Evolutionary conservation across 2,888 invertebrate species (phyloP).

Genomic region (Drosophila gaucha): DNA sequence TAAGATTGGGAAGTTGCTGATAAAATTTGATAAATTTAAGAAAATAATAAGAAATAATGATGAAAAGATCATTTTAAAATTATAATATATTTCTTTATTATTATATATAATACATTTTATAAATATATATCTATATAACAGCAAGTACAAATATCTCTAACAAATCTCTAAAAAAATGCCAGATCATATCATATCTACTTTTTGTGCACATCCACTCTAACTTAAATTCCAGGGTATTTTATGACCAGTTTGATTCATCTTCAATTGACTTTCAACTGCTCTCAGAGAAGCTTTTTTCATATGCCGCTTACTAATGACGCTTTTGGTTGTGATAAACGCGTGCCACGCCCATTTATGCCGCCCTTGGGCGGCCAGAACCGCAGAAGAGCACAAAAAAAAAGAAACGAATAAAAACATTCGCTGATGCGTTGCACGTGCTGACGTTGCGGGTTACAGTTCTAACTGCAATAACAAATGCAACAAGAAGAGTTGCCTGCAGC

Average conservation of each 20-base stretch:
- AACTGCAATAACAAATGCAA: constrained; percentile 31
- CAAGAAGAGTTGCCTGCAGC: constrained; percentile 67
- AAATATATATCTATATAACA: too few species aligned
- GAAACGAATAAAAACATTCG: constrained; percentile 5
- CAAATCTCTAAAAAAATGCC: too few species aligned
- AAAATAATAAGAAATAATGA: too few species aligned
- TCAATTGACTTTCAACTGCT: constrained; percentile 21
- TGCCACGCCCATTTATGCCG: constrained; percentile 28
- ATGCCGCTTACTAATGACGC: constrained; percentile 33
- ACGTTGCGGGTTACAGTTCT: constrained; percentile 41
- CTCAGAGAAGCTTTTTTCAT: background rate
- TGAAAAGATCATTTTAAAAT: too few species aligned
- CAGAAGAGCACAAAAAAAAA: background rate
- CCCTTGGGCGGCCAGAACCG: constrained; percentile 9
- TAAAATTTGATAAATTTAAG: too few species aligned
- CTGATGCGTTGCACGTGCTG: constrained; percentile 34
- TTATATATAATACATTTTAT: too few species aligned
- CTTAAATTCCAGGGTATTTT: background rate
- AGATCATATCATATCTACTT: too few species aligned
- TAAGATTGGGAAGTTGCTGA: too few species aligned
- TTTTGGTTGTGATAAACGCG: constrained; percentile 35
- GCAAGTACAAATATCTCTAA: too few species aligned
- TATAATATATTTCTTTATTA: too few species aligned
- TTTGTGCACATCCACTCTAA: background rate
- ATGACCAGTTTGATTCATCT: background rate